Evolutionary conservation across 2,888 invertebrate species (phyloP).

Genomic region (Cyclophora albipunctata): DNA sequence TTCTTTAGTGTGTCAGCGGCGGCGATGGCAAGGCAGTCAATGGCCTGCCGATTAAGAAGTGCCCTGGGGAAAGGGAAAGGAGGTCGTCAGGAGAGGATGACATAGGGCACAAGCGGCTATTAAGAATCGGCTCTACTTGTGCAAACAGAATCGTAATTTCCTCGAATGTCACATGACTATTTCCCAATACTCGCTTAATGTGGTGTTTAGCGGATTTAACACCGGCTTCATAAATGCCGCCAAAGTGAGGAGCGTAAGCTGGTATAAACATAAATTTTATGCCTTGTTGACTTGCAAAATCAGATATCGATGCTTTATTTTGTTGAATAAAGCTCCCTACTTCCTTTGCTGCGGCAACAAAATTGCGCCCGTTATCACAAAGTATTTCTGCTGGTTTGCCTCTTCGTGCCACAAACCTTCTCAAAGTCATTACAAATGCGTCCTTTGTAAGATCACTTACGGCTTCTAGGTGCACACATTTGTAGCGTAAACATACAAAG

Average conservation of each 20-base stretch:
- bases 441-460: constrained; percentile 22
- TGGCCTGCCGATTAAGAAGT: too few species aligned
- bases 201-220: constrained; percentile 13
- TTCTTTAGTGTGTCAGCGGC: not conserved
- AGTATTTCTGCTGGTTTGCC: constrained; percentile 26
- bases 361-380: constrained; percentile 26
- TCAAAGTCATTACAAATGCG: constrained; percentile 20
- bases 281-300: constrained; percentile 19
- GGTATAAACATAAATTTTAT: constrained; percentile 22
- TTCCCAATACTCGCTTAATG: too few species aligned
- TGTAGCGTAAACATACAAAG: constrained; percentile 20
- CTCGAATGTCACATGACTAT: too few species aligned
- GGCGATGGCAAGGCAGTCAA: too few species aligned
- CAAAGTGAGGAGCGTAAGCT: constrained; percentile 23
- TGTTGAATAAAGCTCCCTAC: constrained; percentile 14
- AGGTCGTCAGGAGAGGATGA: too few species aligned
- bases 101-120: too few species aligned
- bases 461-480: constrained; percentile 22
- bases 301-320: constrained; percentile 8
- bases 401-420: constrained; percentile 24
- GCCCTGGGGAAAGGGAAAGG: too few species aligned
- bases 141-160: too few species aligned
- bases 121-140: too few species aligned
- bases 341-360: constrained; percentile 22
- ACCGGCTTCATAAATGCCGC: constrained; percentile 16